Conservation (phyloP, 2,797 vertebrate species). For the Antrozous pallidus region DNA sequence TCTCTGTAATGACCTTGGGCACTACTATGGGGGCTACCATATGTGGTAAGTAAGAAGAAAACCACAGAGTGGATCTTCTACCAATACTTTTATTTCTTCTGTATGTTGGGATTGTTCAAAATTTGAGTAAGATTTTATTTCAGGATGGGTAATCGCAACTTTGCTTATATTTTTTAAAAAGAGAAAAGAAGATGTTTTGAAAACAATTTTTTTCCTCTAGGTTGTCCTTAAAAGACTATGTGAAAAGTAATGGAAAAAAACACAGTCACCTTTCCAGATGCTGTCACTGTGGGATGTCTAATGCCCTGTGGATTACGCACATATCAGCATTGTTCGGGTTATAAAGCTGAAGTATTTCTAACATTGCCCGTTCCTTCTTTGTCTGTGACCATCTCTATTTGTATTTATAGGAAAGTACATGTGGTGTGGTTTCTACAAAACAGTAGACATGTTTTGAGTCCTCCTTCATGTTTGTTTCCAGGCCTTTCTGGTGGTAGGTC, state of each 20-base stretch:
- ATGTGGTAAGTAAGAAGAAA: neutral
- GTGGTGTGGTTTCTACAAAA: neutral
- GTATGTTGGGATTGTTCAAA: neutral
- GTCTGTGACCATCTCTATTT: neutral
- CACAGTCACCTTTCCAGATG: neutral
- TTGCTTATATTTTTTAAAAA: neutral
- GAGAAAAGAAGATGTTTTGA: neutral
- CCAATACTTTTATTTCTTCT: neutral
- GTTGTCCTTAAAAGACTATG: conserved; percentile 2
- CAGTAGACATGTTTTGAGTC: neutral
- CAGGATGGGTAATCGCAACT: neutral
- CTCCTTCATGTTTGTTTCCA: neutral
- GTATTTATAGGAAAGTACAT: neutral
- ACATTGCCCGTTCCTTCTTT: neutral
- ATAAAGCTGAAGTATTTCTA: neutral
- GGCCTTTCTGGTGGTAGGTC: neutral
- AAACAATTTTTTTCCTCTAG: neutral
- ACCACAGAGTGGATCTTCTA: neutral
- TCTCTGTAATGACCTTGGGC: neutral
- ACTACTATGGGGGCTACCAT: neutral
- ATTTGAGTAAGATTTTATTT: conserved; percentile 52
- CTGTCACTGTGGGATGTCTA: neutral
- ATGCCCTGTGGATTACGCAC: neutral
- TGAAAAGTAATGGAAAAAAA: neutral
- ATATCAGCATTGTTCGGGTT: neutral